Evolutionary conservation across 2,888 invertebrate genomes (phyloP).

Genomic region (Zaprionus bogoriensis): DNA sequence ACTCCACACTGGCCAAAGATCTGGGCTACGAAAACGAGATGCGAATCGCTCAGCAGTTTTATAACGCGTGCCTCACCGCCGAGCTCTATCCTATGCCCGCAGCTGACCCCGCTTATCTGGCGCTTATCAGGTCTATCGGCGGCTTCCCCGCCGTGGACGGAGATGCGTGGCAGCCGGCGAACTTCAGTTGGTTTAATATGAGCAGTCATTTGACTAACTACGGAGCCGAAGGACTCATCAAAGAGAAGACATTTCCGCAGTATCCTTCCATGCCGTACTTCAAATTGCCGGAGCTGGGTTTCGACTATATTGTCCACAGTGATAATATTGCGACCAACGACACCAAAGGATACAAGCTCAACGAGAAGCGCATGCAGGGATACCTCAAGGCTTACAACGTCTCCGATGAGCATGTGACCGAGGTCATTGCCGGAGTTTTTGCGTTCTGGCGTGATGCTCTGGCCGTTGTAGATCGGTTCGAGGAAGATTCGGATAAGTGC

Average conservation of each 20-base stretch:
- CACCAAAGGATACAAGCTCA: slow-evolving; percentile 71
- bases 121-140: slow-evolving; percentile 73
- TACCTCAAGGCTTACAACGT: slow-evolving; percentile 70
- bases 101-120: slow-evolving; percentile 70
- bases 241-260: slow-evolving; percentile 56
- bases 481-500: slow-evolving; percentile 48
- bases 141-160: slow-evolving; percentile 80
- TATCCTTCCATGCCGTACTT: slow-evolving; percentile 78
- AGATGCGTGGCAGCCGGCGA: slow-evolving; percentile 62
- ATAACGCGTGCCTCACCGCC: slow-evolving; percentile 68
- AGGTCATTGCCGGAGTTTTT: slow-evolving; percentile 66
- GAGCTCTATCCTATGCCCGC: slow-evolving; percentile 66
- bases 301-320: slow-evolving; percentile 72
- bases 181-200: slow-evolving; percentile 81
- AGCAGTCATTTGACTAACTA: slow-evolving; percentile 77
- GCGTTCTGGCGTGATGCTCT: slow-evolving; percentile 69
- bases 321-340: slow-evolving; percentile 75
- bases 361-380: slow-evolving; percentile 70
- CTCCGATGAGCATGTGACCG: slow-evolving; percentile 40
- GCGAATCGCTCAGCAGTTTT: slow-evolving; percentile 67
- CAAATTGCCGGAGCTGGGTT: slow-evolving; percentile 76
- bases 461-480: slow-evolving; percentile 49
- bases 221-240: slow-evolving; percentile 61
- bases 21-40: slow-evolving; percentile 66
- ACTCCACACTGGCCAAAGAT: slow-evolving; percentile 35